Percentiles rank a stretch among this genome's conserved stretches.
phyloP scores from a whole-genome alignment of 2,888 invertebrate species.

The Octonoba sinensis region DNA sequence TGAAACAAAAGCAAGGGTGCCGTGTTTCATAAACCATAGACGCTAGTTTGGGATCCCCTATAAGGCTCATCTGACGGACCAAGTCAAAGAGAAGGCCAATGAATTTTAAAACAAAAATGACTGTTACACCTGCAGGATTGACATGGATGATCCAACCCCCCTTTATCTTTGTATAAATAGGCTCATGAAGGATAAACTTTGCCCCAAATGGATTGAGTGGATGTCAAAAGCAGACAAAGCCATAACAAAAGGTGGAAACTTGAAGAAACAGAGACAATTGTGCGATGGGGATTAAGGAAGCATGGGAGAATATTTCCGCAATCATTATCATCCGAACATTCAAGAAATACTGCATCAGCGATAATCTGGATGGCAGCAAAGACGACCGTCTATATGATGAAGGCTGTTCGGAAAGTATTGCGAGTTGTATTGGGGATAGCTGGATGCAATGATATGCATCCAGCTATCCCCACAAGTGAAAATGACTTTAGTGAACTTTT shows the following conservation, averaged over 20 bases:
- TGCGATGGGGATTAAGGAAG: background rate
- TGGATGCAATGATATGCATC: background rate
- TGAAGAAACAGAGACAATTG: background rate
- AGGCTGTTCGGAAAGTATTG: background rate
- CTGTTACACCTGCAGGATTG: background rate
- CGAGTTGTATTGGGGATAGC: too few species aligned
- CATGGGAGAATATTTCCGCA: background rate
- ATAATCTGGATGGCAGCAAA: background rate
- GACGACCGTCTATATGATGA: background rate
- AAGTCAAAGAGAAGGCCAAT: background rate
- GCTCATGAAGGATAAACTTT: too few species aligned
- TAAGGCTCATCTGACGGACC: background rate
- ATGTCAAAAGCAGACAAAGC: background rate
- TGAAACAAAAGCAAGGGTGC: background rate
- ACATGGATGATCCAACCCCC: too few species aligned
- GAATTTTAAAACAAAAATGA: background rate
- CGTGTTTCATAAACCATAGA: background rate
- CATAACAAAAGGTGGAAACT: background rate
- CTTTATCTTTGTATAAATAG: too few species aligned
- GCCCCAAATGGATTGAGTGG: background rate
- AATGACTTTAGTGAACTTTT: too few species aligned
- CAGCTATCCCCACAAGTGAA: background rate
- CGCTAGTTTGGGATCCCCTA: background rate
- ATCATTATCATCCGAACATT: background rate
- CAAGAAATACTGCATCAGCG: slow-evolving; percentile 4